phyloP scores from a whole-genome alignment of 35 echinoderm and acorn worm genomes.

The Apostichopus parvimensis region DNA sequence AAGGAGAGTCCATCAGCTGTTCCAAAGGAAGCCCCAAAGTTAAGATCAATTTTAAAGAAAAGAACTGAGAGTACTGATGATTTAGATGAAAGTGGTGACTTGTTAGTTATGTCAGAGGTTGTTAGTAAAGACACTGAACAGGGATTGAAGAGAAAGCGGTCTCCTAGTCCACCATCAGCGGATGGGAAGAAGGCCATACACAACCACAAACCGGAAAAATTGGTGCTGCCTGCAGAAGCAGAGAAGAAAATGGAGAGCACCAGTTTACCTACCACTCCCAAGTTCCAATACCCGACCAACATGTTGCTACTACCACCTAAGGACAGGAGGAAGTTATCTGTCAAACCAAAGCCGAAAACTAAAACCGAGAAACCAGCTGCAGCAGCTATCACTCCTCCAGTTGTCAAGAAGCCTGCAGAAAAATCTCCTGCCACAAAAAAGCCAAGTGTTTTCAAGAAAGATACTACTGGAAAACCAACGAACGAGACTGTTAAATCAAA shows the following conservation, averaged over 20 bases:
- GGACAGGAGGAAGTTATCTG: slow-evolving; percentile 52
- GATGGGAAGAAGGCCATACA: slow-evolving; percentile 46
- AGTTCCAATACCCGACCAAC: slow-evolving; percentile 67
- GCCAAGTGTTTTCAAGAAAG: not conserved
- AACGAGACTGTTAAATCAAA: slow-evolving; percentile 34
- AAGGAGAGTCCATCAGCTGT: not conserved
- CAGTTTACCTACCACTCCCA: slow-evolving; percentile 43
- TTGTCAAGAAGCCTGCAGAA: slow-evolving; percentile 5
- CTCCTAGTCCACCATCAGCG: slow-evolving; percentile 57
- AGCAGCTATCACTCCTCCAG: not conserved
- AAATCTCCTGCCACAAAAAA: slow-evolving; percentile 17
- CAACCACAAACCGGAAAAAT: slow-evolving; percentile 6
- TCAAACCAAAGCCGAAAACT: slow-evolving; percentile 55
- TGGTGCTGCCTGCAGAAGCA: not conserved
- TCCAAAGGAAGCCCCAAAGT: slow-evolving; percentile 57
- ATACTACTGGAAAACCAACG: not conserved
- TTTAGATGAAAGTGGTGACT: slow-evolving; percentile 14
- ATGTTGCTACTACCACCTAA: slow-evolving; percentile 71
- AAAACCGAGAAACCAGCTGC: slow-evolving; percentile 45
- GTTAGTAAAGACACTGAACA: slow-evolving; percentile 40
- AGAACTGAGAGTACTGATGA: slow-evolving; percentile 52
- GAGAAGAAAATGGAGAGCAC: slow-evolving; percentile 53
- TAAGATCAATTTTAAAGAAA: slow-evolving; percentile 90
- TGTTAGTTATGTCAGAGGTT: not conserved
- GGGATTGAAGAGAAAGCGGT: slow-evolving; percentile 72